phyloP scores from a whole-genome alignment of 2,797 vertebrate species.

The Tokudaia muenninki region DNA sequence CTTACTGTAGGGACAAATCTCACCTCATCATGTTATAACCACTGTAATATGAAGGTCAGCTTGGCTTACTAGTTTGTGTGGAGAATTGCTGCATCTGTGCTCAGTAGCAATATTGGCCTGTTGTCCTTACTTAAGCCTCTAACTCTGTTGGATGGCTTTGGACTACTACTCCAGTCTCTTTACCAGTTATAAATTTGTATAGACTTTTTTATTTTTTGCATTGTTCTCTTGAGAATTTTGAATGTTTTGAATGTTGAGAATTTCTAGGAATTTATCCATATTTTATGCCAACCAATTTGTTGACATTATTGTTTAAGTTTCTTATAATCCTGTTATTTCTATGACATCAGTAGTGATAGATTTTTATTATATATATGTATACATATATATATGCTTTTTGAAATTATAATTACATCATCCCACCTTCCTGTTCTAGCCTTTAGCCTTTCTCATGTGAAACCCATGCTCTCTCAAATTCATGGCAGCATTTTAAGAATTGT shows the following conservation, averaged over 20 bases:
- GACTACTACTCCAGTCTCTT: background rate
- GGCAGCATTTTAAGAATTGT: background rate
- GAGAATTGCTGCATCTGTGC: background rate
- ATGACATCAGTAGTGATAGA: background rate
- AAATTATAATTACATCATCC: background rate
- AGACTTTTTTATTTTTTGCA: background rate
- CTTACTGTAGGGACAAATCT: background rate
- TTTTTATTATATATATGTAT: background rate
- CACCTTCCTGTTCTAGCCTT: background rate
- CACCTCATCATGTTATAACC: background rate
- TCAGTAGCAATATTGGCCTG: background rate
- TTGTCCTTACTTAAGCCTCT: background rate
- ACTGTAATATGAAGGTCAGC: background rate
- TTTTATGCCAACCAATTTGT: background rate
- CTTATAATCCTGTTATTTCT: background rate
- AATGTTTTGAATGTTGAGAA: background rate
- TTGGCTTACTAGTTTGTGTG: background rate
- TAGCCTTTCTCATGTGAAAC: background rate
- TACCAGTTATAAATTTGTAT: background rate
- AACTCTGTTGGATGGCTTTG: background rate
- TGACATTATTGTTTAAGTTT: background rate
- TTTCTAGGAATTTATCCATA: background rate
- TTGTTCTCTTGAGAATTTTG: background rate
- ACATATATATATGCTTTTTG: background rate
- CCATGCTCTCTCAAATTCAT: background rate